These are phyloP conservation scores for Microctenopoma stevenorrisi DNA, from an alignment of 2,797 vertebrate genomes.

Conservation along the genomic window DNA sequence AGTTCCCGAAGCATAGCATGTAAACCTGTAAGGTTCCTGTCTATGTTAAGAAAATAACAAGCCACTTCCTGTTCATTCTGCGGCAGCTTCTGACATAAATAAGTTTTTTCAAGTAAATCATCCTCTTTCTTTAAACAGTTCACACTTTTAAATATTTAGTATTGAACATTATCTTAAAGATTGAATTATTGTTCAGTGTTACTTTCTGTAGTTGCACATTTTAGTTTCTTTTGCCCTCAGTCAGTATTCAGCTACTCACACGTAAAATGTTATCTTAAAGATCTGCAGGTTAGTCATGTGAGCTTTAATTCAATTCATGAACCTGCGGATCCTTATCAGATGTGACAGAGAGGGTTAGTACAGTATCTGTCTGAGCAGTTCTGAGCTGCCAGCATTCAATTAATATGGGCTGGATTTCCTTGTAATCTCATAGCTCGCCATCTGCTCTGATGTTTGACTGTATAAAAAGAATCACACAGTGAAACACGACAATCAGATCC, in stretches of 20 bases:
- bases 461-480: slow-evolving; percentile 14
- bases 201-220: no score
- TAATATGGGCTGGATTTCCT: slow-evolving; percentile 39
- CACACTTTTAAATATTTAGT: neutral
- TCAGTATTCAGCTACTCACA: no score
- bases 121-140: neutral
- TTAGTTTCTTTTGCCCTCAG: neutral
- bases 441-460: slow-evolving; percentile 34
- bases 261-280: slow-evolving; percentile 8
- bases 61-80: slow-evolving; percentile 19
- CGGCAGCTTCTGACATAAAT: neutral
- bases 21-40: neutral
- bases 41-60: neutral
- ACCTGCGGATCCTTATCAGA: slow-evolving; percentile 53
- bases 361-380: slow-evolving; percentile 33
- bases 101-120: neutral
- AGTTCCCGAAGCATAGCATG: neutral
- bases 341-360: slow-evolving; percentile 32
- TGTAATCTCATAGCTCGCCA: slow-evolving; percentile 39
- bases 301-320: slow-evolving; percentile 59
- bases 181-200: neutral
- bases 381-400: slow-evolving; percentile 42
- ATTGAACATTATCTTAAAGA: neutral
- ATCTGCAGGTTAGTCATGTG: slow-evolving; percentile 23
- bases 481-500: slow-evolving; percentile 5